Base-by-base conservation (phyloP, 1,140 invertebrate species). In the Aphelinus atriplicis region DNA sequence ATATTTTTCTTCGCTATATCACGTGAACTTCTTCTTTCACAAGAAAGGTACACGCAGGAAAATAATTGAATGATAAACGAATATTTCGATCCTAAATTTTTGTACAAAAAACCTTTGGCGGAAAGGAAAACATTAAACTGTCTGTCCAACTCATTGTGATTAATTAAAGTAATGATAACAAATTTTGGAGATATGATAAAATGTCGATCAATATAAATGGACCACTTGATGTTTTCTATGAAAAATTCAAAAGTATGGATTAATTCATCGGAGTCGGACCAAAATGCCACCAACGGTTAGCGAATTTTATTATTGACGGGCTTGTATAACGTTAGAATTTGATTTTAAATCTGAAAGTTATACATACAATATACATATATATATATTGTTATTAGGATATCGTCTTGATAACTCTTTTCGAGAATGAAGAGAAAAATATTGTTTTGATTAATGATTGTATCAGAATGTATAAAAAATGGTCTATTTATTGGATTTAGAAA, bases 191-290 rank as follows among this genome's bases (percentile, higher is more conserved):
- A 62, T 60, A 69, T 51, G 51, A 74, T 74, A 69, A n/a, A 60
- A 71, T 43, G 47, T 67, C 56, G 68, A 71, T 76, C 62, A 71
- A 66, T 43, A 67, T 71, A 66, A 71, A 76, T 72, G 75, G 75
- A 76, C 75, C 75, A 76, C 75, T 76, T 69, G 69, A 75, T 65
- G 62, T 65, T 65, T 74, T 62, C 63, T 74, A 47, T 74, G 68
- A 48, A 60, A 70, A 58, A 9, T 69, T 50, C 51, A 5, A 55
- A 73, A 46, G n/a, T 55, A 71, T 55, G 68, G 42, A 53, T 65
- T 64, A 9, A 53, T 65, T 64, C 53, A 71, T 61, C 73, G 73
- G 73, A 75, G 73, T 56, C 73, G 73, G 73, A 75, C 73, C 70
- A 75, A 75, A 68, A 61, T 71, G 68, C 67, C 62, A 65, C 60